Evolutionary conservation across 2,888 invertebrate genomes (phyloP).

Genomic region (Stenodema calcarata): DNA sequence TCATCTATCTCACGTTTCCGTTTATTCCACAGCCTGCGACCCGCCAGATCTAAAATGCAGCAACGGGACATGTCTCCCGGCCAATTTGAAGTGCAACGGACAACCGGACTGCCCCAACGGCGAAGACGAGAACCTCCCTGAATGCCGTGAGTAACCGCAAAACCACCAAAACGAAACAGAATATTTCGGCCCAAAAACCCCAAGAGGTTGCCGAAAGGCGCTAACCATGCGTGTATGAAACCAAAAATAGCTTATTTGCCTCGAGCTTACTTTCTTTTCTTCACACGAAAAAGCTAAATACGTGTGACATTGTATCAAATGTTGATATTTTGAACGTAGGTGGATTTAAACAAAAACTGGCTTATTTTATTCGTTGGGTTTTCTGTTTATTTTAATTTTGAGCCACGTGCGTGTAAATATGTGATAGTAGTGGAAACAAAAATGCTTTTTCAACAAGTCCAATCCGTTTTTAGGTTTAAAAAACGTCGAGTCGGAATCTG

Average conservation of each 20-base stretch:
- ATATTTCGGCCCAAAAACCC: no score
- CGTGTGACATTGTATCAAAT: not conserved
- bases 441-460: not conserved
- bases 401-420: not conserved
- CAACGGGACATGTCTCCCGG: slow-evolving; percentile 76
- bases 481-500: not conserved
- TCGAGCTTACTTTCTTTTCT: not conserved
- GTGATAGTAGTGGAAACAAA: not conserved
- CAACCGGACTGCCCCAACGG: slow-evolving; percentile 71
- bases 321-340: not conserved
- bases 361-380: not conserved
- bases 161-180: not conserved
- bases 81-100: slow-evolving; percentile 74
- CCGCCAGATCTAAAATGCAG: slow-evolving; percentile 71
- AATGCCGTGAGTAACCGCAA: slow-evolving; percentile 60
- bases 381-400: not conserved
- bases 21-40: slow-evolving; percentile 45
- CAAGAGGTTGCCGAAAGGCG: not conserved
- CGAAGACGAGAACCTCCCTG: slow-evolving; percentile 55
- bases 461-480: not conserved
- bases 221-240: not conserved
- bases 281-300: not conserved
- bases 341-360: not conserved
- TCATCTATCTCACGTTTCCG: no score
- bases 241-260: not conserved